Evolutionary conservation across 2,113 vertebrate genomes (phyloP), one percentile per base, ranked within the genome.

Genomic region (Pangasianodon gigas): DNA sequence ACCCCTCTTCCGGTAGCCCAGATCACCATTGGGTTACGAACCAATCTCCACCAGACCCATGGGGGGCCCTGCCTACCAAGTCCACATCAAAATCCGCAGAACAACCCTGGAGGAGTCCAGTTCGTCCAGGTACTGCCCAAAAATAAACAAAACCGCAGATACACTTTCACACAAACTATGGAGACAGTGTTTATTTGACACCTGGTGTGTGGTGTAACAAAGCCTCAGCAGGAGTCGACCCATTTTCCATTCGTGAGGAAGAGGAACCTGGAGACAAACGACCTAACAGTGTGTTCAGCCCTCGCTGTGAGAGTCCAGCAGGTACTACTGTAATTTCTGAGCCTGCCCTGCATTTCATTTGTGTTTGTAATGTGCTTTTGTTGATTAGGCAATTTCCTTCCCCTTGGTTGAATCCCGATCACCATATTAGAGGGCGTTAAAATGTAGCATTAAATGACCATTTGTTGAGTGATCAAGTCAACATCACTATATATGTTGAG

Each of bases 51-150:
- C 93, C 95, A 11, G 97, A 97, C 90, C 97, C 96, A 0, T 98
- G 97, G 98, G 96, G 97, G 89, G 94, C 96, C 90, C 94, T 94
- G 65, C 96, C 96, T 92, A 91, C 88, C 83, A 93, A 92, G 69
- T 89, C 93, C 74, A 94, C 93, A 94, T 93, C 96, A 94, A 90
- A 81, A 18, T 0, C 93, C 89, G 84, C 93, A 93, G 2, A 93
- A 88, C 46, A 90, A 37, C 2, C 65, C 86, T 62, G 96, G 95
- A 92, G 95, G 94, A 84, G 90, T 90, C 90, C 93, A 82, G 86
- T 90, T 80, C 92, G 94, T 5, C 60, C 71, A 88, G 95, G 95
- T 96, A 13, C 94, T 92, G 88, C 88, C 29, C 44, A 54, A 26
- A 37, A 81, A 44, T 10, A 37, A n/a, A 37, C 7, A 24, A 51